These are phyloP conservation scores for Zingel zingel DNA, from an alignment of 2,113 vertebrate species.

Conservation along the genomic window DNA sequence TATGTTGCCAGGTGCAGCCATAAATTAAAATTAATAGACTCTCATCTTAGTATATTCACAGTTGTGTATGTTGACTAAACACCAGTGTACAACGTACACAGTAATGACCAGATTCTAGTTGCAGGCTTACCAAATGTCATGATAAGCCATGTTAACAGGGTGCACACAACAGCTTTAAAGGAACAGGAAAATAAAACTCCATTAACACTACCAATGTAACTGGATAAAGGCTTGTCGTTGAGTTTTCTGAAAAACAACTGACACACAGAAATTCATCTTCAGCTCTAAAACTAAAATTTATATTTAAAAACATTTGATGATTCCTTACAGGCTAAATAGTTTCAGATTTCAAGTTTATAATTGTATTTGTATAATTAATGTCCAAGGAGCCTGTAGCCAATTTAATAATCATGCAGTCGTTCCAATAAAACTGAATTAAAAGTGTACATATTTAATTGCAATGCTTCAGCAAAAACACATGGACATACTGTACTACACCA, in stretches of 20 bases:
- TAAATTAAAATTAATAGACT: constrained; percentile 14
- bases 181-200: background rate
- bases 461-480: constrained; percentile 14
- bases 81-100: background rate
- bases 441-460: constrained; percentile 14
- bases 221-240: background rate
- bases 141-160: background rate
- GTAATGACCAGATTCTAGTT: background rate
- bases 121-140: background rate
- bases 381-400: background rate
- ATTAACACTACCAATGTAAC: background rate
- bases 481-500: background rate
- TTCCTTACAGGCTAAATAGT: background rate
- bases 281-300: background rate
- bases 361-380: constrained; percentile 21
- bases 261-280: background rate
- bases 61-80: background rate
- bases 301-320: background rate
- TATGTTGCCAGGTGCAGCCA: constrained; percentile 3
- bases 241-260: background rate
- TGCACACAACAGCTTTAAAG: background rate
- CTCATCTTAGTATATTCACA: background rate
- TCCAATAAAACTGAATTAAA: constrained; percentile 18
- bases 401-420: constrained; percentile 13
- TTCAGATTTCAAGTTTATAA: background rate